These are phyloP conservation scores for Rhyzopertha dominica DNA, from an alignment of 1,140 invertebrate genomes.

Conservation along the genomic window DNA sequence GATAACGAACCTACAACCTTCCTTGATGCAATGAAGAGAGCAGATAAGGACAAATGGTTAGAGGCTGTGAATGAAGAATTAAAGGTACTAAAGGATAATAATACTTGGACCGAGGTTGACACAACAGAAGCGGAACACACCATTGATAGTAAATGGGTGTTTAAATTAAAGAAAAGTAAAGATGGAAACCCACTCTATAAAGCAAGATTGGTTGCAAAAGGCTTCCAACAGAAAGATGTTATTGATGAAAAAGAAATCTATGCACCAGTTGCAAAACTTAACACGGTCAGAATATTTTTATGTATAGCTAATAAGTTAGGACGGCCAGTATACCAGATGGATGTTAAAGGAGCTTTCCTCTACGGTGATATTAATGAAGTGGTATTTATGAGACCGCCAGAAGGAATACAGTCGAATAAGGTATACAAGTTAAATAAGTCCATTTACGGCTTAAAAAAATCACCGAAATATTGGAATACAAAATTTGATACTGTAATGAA, in stretches of 20 bases:
- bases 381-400: conserved; percentile 41
- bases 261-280: conserved; percentile 20
- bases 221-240: conserved; percentile 15
- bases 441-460: conserved; percentile 24
- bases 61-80: no score
- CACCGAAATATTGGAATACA: conserved; percentile 28
- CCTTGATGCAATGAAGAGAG: no score
- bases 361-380: conserved; percentile 39
- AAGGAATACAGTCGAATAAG: conserved; percentile 24
- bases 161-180: no score
- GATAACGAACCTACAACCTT: no score
- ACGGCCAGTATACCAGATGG: conserved; percentile 40
- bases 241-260: conserved; percentile 14
- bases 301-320: conserved; percentile 11
- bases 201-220: conserved; percentile 20
- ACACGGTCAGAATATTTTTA: conserved; percentile 20
- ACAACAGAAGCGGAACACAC: no score
- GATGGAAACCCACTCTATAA: no score
- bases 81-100: no score
- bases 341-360: conserved; percentile 45
- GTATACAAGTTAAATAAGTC: conserved; percentile 27
- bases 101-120: no score
- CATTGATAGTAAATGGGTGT: no score
- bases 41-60: no score
- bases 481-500: conserved; percentile 24